Base-by-base conservation (phyloP, 1,140 invertebrate species). In the Megalopta genalis region DNA sequence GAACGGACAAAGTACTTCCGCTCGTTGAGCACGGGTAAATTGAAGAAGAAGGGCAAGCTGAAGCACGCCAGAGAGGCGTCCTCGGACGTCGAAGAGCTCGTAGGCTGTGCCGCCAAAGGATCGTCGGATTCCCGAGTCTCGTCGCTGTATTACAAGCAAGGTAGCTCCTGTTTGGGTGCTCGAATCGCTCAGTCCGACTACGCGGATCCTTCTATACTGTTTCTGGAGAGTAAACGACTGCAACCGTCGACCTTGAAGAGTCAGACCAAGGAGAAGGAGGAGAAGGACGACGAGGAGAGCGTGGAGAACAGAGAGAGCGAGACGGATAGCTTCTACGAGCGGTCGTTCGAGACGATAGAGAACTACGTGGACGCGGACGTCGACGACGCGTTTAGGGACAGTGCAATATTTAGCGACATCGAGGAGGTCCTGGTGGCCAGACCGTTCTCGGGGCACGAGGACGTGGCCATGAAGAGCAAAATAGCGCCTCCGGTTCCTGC, bases 181-280 rank as follows among this genome's bases (percentile, higher is more conserved):
- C 95, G 97, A 73, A 97, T 98, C 88, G 97, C 97, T 10, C 95
- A 97, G 87, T 96, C 96, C 0, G 97, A 98, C 86, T 98, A 98
- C 87, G 96, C 96, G 0, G 96, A 98, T 91, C 97, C 97, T 10
- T 94, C 94, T 57, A 94, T 94, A 0, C 90, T 97, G 0, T 94
- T 95, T 67, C 93, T 92, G 39, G 93, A 94, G 14, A 87, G 86
- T 62, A 92, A 91, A 69, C 80, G 86, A 71, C 57, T 27, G 10
- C 65, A 60, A 57, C 10, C 10, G 16, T 59, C 10, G 49, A 82
- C 21, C n/a, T 65, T 1, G 3, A 37, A n/a, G 12, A 27, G 9
- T 12, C 21, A 82, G 21, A 9, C 54, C 1, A 72, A 68, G 49
- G 37, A 46, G 42, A 46, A 49, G n/a, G 80, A 60, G 9, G 67